Evolutionary conservation across 2,888 invertebrate species (phyloP).

Genomic region (Phyto melanocephala): DNA sequence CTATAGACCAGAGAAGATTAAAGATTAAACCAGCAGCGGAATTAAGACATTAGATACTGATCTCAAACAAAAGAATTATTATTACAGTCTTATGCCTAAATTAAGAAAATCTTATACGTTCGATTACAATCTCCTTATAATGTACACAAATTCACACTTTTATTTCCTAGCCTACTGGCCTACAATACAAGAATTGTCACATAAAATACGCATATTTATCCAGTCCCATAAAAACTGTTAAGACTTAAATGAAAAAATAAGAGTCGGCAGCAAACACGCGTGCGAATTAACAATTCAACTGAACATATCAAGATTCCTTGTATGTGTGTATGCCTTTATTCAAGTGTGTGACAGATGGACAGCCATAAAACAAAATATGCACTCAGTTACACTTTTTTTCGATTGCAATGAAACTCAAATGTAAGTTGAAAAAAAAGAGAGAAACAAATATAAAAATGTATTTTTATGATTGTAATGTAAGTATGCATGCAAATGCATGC

Average conservation of each 20-base stretch:
- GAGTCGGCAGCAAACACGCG: slow-evolving; percentile 14
- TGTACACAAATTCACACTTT: no score
- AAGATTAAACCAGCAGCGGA: no score
- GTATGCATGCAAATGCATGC: neutral
- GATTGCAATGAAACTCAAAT: neutral
- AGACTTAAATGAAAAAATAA: neutral
- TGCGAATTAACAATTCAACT: slow-evolving; percentile 59
- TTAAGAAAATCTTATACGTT: no score
- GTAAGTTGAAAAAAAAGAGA: neutral
- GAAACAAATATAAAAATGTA: neutral
- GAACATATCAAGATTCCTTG: neutral
- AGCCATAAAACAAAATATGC: neutral
- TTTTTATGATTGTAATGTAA: neutral
- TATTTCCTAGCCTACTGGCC: no score
- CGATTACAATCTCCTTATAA: no score
- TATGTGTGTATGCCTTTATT: neutral
- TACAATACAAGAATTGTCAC: neutral
- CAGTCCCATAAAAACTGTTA: slow-evolving; percentile 23
- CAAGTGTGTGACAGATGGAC: neutral
- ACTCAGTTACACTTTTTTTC: neutral
- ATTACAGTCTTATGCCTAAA: no score
- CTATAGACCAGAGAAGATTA: no score
- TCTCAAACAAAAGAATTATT: no score
- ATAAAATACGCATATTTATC: slow-evolving; percentile 18
- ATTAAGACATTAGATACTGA: no score